Percentiles rank a stretch among this genome's conserved stretches.
Evolutionary conservation across 1,140 invertebrate species (phyloP).

Genomic region (Coboldia fuscipes): DNA sequence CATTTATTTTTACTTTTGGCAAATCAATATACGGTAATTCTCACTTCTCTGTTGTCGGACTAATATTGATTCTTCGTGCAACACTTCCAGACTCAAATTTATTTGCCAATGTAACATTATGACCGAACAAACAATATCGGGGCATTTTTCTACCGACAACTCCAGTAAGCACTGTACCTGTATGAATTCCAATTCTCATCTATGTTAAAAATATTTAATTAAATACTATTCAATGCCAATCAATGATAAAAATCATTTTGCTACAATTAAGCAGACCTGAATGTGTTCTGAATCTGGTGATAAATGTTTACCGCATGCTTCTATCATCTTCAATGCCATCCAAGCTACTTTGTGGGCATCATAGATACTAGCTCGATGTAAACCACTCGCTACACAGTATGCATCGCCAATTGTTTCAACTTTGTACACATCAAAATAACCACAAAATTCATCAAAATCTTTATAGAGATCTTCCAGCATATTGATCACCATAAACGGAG

Average conservation of each 20-base stretch:
- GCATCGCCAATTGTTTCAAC: conserved; percentile 91
- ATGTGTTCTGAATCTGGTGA: conserved; percentile 83
- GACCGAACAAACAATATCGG: conserved; percentile 76
- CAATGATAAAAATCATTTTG: conserved; percentile 1
- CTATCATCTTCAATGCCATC: conserved; percentile 86
- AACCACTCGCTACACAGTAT: conserved; percentile 81
- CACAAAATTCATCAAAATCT: conserved; percentile 77
- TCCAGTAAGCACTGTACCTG: conserved; percentile 68
- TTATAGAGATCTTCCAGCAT: conserved; percentile 86
- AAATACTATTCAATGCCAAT: not conserved
- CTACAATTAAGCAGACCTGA: conserved; percentile 33
- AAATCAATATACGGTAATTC: conserved; percentile 10
- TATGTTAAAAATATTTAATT: conserved; percentile 19
- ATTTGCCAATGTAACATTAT: conserved; percentile 84
- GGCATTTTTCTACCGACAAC: conserved; percentile 84
- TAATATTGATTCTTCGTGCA: conserved; percentile 74
- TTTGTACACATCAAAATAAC: conserved; percentile 81
- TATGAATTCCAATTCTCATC: conserved; percentile 89
- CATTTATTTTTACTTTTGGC: conserved; percentile 3
- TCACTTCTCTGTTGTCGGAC: conserved; percentile 81
- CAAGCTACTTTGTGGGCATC: conserved; percentile 88
- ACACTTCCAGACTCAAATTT: conserved; percentile 88
- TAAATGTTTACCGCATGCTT: conserved; percentile 62
- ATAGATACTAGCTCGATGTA: conserved; percentile 46
- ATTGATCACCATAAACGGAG: conserved; percentile 83